phyloP scores from a whole-genome alignment of 2,888 invertebrate species.

The Chydorus sphaericus region DNA sequence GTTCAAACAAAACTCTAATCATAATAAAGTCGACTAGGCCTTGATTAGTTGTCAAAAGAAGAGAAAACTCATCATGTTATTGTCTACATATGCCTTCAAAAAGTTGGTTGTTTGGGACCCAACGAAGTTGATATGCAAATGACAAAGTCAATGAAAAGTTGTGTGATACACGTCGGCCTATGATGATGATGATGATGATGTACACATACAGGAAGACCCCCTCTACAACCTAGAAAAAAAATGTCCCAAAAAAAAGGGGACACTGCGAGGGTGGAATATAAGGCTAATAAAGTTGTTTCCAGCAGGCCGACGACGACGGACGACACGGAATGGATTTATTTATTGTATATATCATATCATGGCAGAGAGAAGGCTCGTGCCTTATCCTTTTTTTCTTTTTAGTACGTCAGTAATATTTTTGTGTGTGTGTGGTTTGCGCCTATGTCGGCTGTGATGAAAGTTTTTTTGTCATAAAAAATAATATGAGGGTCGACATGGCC shows the following conservation, averaged over 20 bases:
- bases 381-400: slow-evolving; percentile 1
- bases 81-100: no score
- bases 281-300: slow-evolving; percentile 2
- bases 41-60: slow-evolving; percentile 2
- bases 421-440: background rate
- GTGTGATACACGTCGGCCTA: background rate
- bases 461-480: no score
- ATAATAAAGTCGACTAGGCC: no score
- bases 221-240: no score
- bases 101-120: background rate
- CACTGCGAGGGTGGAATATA: no score
- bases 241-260: no score
- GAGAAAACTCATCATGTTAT: background rate
- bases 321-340: background rate
- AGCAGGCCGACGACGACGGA: background rate
- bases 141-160: slow-evolving; percentile 5
- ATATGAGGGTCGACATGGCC: no score
- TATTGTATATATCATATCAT: slow-evolving; percentile 1
- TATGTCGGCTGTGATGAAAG: no score
- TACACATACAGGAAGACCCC: no score
- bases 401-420: background rate
- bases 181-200: no score
- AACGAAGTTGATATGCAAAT: slow-evolving; percentile 2
- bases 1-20: no score
- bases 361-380: slow-evolving; percentile 4